A percentile compares a stretch with the other conserved stretches of the same genome.
Evolutionary conservation across 2,888 invertebrate genomes (phyloP).

Genomic region (Oxycera nigricornis): DNA sequence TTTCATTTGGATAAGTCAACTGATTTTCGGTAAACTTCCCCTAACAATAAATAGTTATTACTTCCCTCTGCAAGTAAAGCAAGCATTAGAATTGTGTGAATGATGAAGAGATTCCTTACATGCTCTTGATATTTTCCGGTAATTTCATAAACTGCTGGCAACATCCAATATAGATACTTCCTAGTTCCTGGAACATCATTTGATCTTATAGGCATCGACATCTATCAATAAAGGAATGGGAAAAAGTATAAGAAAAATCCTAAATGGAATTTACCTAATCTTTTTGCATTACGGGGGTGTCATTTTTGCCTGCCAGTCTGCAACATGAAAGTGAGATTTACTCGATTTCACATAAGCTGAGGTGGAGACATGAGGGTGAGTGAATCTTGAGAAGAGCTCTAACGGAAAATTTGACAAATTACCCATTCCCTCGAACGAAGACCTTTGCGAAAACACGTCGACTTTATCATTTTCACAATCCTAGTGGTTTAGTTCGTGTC

Average conservation of each 20-base stretch:
- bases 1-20: too few species aligned
- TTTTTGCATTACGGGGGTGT: constrained; percentile 33
- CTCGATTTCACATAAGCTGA: not conserved
- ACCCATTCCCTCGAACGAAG: constrained; percentile 31
- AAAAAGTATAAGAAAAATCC: constrained; percentile 31
- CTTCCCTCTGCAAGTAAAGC: not conserved
- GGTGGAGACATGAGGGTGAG: too few species aligned
- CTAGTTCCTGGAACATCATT: constrained; percentile 17
- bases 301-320: not conserved
- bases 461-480: constrained; percentile 21
- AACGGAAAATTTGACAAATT: constrained; percentile 42
- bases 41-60: not conserved
- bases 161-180: constrained; percentile 6
- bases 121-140: not conserved
- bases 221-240: constrained; percentile 34
- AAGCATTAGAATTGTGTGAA: not conserved
- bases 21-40: too few species aligned
- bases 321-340: not conserved
- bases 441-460: not conserved
- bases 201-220: constrained; percentile 39
- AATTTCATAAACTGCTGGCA: constrained; percentile 27
- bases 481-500: not conserved
- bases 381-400: not conserved
- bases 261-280: constrained; percentile 47
- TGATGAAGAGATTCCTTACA: constrained; percentile 10